Conservation (phyloP, 2,888 invertebrate genomes). For the Eupithecia exiguata region DNA sequence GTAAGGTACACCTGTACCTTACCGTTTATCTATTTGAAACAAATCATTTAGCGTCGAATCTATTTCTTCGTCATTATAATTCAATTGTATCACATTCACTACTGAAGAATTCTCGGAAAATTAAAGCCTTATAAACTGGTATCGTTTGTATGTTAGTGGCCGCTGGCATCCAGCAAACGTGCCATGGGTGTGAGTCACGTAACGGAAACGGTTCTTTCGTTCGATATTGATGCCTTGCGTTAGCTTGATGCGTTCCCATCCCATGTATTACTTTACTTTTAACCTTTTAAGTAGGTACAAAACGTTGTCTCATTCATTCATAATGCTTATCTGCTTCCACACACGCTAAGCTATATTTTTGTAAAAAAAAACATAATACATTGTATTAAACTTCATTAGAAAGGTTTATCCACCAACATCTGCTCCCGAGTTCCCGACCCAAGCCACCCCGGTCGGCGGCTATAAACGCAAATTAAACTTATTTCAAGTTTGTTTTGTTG, state of each 20-base stretch:
- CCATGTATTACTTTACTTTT: constrained; percentile 60
- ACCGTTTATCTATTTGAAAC: too few relatives aligned
- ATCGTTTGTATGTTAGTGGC: constrained; percentile 77
- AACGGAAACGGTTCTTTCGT: constrained; percentile 79
- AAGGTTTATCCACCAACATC: constrained; percentile 61
- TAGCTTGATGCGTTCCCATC: constrained; percentile 70
- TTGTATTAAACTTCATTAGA: constrained; percentile 63
- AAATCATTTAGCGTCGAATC: not conserved
- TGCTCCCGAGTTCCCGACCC: constrained; percentile 63
- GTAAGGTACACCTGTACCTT: too few relatives aligned
- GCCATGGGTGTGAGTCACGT: constrained; percentile 81
- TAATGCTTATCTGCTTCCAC: constrained; percentile 26
- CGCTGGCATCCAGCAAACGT: constrained; percentile 71
- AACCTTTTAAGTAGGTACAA: constrained; percentile 37
- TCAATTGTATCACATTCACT: constrained; percentile 43
- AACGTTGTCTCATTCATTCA: constrained; percentile 27
- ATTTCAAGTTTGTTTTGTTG: constrained; percentile 64
- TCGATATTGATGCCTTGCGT: constrained; percentile 71
- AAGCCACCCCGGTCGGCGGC: constrained; percentile 52
- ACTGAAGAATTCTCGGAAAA: constrained; percentile 60
- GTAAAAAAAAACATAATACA: constrained; percentile 46
- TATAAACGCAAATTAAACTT: constrained; percentile 69
- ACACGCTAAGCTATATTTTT: constrained; percentile 14
- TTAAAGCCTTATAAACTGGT: constrained; percentile 63
- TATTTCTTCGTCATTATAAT: constrained; percentile 27